A percentile compares a stretch with the other conserved stretches of the same genome.
These are phyloP conservation scores for Cossypha heuglini DNA, from an alignment of 2,797 vertebrate species.

Conservation along the genomic window DNA sequence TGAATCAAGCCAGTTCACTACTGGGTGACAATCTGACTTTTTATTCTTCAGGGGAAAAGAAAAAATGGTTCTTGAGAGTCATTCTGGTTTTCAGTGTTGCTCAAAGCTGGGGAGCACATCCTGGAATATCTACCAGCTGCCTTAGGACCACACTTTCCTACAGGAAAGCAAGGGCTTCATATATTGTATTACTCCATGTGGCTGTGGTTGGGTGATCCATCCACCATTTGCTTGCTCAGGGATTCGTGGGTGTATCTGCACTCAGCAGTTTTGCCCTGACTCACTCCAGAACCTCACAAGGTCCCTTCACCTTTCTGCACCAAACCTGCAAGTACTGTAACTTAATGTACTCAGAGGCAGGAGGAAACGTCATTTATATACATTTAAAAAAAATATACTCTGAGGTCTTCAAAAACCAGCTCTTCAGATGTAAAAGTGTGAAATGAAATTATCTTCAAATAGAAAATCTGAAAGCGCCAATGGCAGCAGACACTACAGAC, in stretches of 20 bases:
- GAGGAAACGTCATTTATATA: background rate
- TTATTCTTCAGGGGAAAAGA: background rate
- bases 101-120: background rate
- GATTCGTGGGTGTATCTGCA: background rate
- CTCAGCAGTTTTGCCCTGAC: background rate
- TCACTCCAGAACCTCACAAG: background rate
- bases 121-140: background rate
- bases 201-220: background rate
- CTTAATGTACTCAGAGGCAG: background rate
- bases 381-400: background rate
- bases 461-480: background rate
- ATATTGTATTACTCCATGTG: background rate
- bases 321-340: background rate
- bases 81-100: background rate
- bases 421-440: background rate
- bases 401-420: background rate
- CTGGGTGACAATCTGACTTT: background rate
- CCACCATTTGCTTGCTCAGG: background rate
- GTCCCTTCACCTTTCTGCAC: background rate
- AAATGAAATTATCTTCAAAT: constrained; percentile 9
- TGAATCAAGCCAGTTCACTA: background rate
- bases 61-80: background rate
- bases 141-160: background rate
- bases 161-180: background rate
- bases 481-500: background rate